Evolutionary conservation across 2,113 vertebrate species (phyloP).

Genomic region (Ictidomys tridecemlineatus): DNA sequence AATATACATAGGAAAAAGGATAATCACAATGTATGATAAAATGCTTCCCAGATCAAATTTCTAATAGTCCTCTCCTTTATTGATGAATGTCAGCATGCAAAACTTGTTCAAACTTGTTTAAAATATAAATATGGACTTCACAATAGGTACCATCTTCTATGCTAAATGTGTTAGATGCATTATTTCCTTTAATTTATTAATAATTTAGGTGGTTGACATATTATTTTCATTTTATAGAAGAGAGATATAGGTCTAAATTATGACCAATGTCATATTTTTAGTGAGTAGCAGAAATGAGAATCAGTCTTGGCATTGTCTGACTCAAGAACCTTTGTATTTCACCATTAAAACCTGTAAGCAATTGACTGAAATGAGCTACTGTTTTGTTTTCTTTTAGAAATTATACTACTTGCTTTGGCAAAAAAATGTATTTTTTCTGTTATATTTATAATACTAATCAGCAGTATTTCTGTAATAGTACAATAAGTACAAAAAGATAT

Average conservation of each 20-base stretch:
- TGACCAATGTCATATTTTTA: neutral
- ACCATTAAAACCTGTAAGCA: neutral
- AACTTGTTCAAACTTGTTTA: slow-evolving; percentile 7
- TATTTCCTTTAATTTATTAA: neutral
- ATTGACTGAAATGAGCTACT: neutral
- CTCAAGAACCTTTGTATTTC: neutral
- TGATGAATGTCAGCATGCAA: neutral
- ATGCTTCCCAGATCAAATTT: neutral
- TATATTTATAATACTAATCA: neutral
- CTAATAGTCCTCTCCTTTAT: neutral
- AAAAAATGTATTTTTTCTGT: neutral
- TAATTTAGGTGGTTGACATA: neutral
- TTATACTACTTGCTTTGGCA: neutral
- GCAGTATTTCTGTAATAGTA: neutral
- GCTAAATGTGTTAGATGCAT: neutral
- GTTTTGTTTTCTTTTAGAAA: slow-evolving; percentile 9
- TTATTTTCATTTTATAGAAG: neutral
- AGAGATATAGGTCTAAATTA: neutral
- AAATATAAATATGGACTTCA: neutral
- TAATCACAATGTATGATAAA: neutral
- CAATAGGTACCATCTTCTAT: neutral
- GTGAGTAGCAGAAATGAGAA: neutral
- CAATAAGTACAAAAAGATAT: neutral
- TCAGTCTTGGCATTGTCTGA: neutral
- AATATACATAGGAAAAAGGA: neutral